Evolutionary conservation across 1,140 invertebrate genomes (phyloP), one percentile per base, ranked within the genome.

Genomic region (Archivesica marissinica): DNA sequence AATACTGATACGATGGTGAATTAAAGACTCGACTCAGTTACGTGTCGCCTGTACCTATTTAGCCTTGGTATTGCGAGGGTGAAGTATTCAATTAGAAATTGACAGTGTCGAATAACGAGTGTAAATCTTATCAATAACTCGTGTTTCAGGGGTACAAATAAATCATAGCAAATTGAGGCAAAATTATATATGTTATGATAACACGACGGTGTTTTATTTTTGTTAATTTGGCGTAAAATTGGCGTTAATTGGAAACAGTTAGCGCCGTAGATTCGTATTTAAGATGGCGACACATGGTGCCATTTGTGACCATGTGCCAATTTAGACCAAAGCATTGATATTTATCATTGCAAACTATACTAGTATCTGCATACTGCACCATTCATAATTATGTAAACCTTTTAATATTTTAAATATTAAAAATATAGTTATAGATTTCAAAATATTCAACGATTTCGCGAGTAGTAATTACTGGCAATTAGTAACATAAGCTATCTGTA

Each of bases 51-150:
- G 77, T 79, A 79, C 59, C 39, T 50, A 30, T 50, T 50, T 68
- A 79, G 77, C 77, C 77, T 79, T 64, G 77, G 28, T 56, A 35
- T 33, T 64, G 52, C 41, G 1, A 33, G 54, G 59, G 77, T 50
- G 44, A 66, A 41, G 25, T 79, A 64, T 66, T 79, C 77, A 79
- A 79, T 79, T 79, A 79, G 77, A 64, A 66, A 79, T 64, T 79
- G 59, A 79, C 77, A 61, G 77, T 79, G 77, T 79, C 77, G 68
- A 79, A 79, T 79, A 38, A 35, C 25, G n/a, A 44, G 41, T 50
- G 11, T 66, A 47, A 68, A 30, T 68, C 56, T 23, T 50, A 47
- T 66, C 56, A 47, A 66, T 33, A 38, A 50, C 23, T 41, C 28
- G 23, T 30, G 28, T 47, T 59, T 68, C 56, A 44, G 77, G 56